Percentiles rank a stretch among this genome's conserved stretches.
Conservation (phyloP, 2,113 vertebrate genomes). For the Opisthocomus hoazin region DNA sequence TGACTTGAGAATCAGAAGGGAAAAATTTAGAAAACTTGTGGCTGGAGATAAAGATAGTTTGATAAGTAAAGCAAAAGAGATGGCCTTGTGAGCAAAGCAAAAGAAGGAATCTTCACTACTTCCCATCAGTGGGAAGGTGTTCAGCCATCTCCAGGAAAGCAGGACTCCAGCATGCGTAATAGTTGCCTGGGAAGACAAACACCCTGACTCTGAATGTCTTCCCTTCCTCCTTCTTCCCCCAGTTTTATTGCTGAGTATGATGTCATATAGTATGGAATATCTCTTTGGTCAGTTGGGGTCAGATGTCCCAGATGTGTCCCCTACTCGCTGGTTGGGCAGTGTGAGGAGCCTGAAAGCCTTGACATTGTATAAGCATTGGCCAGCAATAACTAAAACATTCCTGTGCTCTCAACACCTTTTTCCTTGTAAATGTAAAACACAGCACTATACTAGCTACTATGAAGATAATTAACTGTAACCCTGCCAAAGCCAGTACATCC, state of each 20-base stretch:
- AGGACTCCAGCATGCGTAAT: no score
- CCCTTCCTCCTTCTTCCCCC: background rate
- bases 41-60: background rate
- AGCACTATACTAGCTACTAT: background rate
- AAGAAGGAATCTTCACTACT: background rate
- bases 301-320: background rate
- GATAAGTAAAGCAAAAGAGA: background rate
- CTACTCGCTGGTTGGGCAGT: accelerated
- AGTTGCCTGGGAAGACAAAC: background rate
- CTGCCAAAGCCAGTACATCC: background rate
- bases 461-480: background rate
- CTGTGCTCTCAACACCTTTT: background rate
- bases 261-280: background rate
- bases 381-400: background rate
- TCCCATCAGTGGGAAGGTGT: background rate
- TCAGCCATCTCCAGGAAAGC: background rate
- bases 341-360: background rate
- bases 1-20: background rate
- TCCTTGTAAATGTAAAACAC: background rate
- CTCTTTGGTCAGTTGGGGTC: background rate
- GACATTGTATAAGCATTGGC: background rate
- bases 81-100: accelerated
- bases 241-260: background rate
- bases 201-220: accelerated
- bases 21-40: background rate